A percentile compares a stretch with the other conserved stretches of the same genome.
phyloP scores from a whole-genome alignment of 37 sponge, comb jelly and placozoan genomes.

The Tethya wilhelma region DNA sequence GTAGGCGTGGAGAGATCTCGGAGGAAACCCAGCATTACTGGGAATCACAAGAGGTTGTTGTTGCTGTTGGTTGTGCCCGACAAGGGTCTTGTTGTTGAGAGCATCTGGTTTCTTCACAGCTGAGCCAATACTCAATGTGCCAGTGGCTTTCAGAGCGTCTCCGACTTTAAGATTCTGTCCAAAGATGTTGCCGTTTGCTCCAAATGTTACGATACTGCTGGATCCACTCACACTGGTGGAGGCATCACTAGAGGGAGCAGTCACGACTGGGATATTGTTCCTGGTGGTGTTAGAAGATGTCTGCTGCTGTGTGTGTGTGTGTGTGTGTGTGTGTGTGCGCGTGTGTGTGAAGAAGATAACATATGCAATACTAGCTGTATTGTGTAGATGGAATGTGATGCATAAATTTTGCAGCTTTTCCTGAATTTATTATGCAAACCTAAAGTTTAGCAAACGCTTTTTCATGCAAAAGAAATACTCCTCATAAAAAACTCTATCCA shows the following conservation, averaged over 20 bases:
- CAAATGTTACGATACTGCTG: constrained; percentile 12
- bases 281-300: neutral
- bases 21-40: constrained; percentile 23
- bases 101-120: neutral
- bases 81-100: no score
- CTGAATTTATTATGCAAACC: no score
- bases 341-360: neutral
- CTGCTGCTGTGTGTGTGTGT: neutral
- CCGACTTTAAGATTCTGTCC: no score
- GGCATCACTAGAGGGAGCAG: neutral
- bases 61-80: neutral
- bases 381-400: no score
- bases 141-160: neutral
- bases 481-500: no score
- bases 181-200: no score
- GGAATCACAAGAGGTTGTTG: constrained; percentile 30
- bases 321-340: neutral
- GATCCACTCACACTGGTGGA: no score
- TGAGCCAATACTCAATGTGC: neutral
- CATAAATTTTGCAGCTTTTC: no score
- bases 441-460: no score
- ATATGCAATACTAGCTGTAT: neutral
- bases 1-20: constrained; percentile 31
- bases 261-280: constrained; percentile 29
- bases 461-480: no score